Evolutionary conservation across 2,888 invertebrate species (phyloP).

Genomic region (Lasioglossum morio): DNA sequence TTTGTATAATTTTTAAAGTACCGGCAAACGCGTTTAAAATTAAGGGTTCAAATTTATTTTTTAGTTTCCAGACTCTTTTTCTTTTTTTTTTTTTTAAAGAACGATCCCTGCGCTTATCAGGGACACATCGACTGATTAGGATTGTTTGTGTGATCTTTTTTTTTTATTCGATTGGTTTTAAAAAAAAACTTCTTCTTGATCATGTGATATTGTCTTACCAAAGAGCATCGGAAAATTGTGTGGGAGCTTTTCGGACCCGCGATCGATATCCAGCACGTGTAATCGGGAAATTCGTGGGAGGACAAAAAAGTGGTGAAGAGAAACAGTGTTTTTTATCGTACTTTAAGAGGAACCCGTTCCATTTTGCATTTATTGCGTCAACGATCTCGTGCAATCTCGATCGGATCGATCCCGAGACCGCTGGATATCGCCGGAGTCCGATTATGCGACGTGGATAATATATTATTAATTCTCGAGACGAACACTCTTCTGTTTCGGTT

Average conservation of each 20-base stretch:
- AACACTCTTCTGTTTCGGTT: conserved; percentile 70
- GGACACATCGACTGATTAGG: conserved; percentile 82
- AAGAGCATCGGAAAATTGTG: conserved; percentile 83
- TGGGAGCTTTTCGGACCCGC: conserved; percentile 71
- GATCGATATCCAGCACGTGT: conserved; percentile 37
- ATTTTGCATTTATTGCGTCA: conserved; percentile 29
- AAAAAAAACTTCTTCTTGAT: conserved; percentile 79
- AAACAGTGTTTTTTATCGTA: conserved; percentile 1
- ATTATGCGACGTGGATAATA: conserved; percentile 70
- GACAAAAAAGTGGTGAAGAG: neutral
- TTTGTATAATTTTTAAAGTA: conserved; percentile 80
- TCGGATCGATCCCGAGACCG: conserved; percentile 18
- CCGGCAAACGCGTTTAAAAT: conserved; percentile 74
- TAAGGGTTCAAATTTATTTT: conserved; percentile 78
- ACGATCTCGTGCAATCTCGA: conserved; percentile 48
- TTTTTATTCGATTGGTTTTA: conserved; percentile 81
- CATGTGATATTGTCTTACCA: conserved; percentile 85
- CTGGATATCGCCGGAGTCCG: conserved; percentile 58
- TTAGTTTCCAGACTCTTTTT: conserved; percentile 68
- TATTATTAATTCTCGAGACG: conserved; percentile 64
- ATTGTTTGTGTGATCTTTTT: conserved; percentile 68
- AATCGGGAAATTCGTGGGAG: neutral
- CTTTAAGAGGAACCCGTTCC: conserved; percentile 11
- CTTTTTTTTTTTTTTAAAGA: conserved; percentile 20
- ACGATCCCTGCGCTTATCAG: conserved; percentile 68